A percentile compares a stretch with the other conserved stretches of the same genome.
These are phyloP conservation scores for Neotoma lepida DNA, from an alignment of 2,113 vertebrate species.

Conservation along the genomic window DNA sequence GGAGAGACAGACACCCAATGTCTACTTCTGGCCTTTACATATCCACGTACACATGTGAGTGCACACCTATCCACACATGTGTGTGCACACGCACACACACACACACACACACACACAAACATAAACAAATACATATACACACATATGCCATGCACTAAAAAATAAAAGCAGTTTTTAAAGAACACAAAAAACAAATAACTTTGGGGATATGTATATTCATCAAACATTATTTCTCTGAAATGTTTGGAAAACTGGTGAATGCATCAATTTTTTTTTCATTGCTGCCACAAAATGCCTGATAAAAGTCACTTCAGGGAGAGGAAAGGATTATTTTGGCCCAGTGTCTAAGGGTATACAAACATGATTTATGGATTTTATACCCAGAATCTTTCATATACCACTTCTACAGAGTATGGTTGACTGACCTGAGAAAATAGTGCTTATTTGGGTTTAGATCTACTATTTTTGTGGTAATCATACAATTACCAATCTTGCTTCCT, in stretches of 20 bases:
- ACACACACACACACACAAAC: neutral
- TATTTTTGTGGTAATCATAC: neutral
- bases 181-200: neutral
- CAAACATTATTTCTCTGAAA: neutral
- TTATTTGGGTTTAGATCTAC: neutral
- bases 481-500: neutral
- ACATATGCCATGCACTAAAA: neutral
- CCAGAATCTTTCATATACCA: neutral
- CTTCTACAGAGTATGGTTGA: neutral
- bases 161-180: neutral
- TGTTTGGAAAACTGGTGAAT: neutral
- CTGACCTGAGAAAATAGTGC: neutral
- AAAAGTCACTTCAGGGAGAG: neutral
- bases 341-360: neutral
- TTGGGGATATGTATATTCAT: neutral
- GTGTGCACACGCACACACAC: neutral
- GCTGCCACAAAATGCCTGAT: neutral
- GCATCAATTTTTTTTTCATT: conserved; percentile 1
- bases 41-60: neutral
- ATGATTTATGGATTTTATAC: neutral
- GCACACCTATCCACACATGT: neutral
- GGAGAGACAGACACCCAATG: neutral
- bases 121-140: neutral
- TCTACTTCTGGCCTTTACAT: neutral
- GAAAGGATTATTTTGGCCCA: neutral